Percentiles rank a stretch among this genome's conserved stretches.
Evolutionary conservation across 2,113 vertebrate genomes (phyloP).

Genomic region (Catharus fuscescens): DNA sequence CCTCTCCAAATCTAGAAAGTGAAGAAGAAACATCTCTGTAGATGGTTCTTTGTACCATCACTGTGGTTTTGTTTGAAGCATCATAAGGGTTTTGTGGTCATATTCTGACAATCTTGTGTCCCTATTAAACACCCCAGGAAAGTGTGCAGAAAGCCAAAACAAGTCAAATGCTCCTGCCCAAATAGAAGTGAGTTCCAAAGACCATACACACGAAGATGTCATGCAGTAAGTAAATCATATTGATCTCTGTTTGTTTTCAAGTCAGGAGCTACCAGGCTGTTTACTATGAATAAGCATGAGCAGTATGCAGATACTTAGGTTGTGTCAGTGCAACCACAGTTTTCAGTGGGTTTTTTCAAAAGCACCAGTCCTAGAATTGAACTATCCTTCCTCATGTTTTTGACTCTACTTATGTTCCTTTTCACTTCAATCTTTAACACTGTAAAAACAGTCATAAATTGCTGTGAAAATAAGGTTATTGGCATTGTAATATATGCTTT

Average conservation of each 20-base stretch:
- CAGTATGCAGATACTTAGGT: neutral
- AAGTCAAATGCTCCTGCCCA: neutral
- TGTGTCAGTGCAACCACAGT: neutral
- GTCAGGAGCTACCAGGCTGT: neutral
- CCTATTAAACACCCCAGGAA: neutral
- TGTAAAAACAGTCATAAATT: neutral
- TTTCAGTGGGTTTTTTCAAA: neutral
- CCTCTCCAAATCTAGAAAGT: neutral
- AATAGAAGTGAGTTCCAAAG: fast-evolving
- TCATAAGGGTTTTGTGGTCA: neutral
- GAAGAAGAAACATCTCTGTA: neutral
- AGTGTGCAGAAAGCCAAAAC: neutral
- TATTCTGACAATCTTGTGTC: neutral
- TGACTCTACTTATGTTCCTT: neutral
- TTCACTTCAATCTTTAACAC: neutral
- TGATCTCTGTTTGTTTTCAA: neutral
- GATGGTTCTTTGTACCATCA: neutral
- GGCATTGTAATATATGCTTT: neutral
- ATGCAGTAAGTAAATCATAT: neutral
- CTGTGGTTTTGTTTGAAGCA: neutral
- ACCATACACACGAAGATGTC: neutral
- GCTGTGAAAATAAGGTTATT: neutral
- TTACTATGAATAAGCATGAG: neutral
- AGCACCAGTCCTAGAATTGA: neutral
- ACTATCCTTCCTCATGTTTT: neutral